A percentile compares a stretch with the other conserved stretches of the same genome.
Evolutionary conservation across 2,113 vertebrate genomes (phyloP).

Genomic region (Dasyornis broadbenti): DNA sequence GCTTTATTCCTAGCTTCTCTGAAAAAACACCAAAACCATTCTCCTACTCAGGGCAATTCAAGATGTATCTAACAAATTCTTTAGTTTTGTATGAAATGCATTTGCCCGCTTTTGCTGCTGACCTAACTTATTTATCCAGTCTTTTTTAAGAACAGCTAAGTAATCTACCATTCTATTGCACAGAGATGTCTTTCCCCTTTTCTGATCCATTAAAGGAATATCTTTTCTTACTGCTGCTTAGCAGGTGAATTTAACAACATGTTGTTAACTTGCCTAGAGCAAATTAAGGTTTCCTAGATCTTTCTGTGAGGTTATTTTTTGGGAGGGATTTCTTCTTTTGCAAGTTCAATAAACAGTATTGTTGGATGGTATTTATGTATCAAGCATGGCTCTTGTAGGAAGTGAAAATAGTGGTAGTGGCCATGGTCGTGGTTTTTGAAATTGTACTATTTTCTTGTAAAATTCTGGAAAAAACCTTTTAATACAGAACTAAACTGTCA

Average conservation of each 20-base stretch:
- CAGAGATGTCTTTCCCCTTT: background rate
- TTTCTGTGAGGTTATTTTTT: background rate
- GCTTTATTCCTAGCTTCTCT: conserved; percentile 10
- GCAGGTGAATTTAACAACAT: background rate
- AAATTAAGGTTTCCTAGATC: background rate
- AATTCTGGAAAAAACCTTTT: background rate
- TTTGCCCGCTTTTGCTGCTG: background rate
- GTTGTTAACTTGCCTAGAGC: background rate
- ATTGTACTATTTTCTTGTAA: background rate
- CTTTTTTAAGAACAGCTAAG: background rate
- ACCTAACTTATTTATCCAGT: background rate
- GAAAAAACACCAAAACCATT: background rate
- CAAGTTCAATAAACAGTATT: background rate
- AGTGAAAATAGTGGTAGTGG: background rate
- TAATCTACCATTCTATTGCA: background rate
- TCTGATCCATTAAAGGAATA: background rate
- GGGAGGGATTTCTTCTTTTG: background rate
- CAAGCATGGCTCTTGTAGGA: background rate
- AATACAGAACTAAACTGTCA: background rate
- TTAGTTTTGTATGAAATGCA: background rate
- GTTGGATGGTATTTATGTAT: background rate
- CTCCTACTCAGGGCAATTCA: background rate
- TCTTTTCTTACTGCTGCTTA: background rate
- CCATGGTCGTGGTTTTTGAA: background rate
- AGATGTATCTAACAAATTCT: background rate